Percentiles rank a stretch among this genome's conserved stretches.
Conservation (phyloP, 2,888 invertebrate genomes). For the Monoplex corrugatus region DNA sequence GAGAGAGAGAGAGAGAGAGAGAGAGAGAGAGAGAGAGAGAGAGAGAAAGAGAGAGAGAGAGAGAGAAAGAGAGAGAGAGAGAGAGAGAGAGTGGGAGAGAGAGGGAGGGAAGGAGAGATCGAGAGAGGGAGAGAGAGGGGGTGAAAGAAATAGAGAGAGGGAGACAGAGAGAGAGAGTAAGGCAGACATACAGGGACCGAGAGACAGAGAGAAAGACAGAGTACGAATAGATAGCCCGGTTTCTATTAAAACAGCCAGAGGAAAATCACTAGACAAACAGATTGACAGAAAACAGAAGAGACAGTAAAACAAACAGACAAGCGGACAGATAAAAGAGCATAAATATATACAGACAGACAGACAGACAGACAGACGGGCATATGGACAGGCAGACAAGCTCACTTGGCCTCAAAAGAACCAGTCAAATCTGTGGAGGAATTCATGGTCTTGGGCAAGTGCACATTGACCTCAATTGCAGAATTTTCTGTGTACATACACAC, state of each 20-base stretch:
- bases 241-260: no score
- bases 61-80: no score
- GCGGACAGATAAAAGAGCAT: neutral
- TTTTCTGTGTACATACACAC: no score
- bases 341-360: neutral
- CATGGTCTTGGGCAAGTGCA: slow-evolving; percentile 38
- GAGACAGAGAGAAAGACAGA: neutral
- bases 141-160: slow-evolving; percentile 8
- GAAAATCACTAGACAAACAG: neutral
- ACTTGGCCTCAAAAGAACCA: slow-evolving; percentile 36
- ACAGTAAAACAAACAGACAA: no score
- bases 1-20: no score
- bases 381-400: neutral
- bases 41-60: no score
- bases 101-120: neutral
- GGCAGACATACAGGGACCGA: slow-evolving; percentile 6
- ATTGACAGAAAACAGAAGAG: no score
- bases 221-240: no score
- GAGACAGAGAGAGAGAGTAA: slow-evolving; percentile 26
- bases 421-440: slow-evolving; percentile 33
- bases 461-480: neutral
- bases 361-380: neutral
- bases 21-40: neutral
- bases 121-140: slow-evolving; percentile 15
- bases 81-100: neutral